Percentiles rank a stretch among this genome's conserved stretches.
Evolutionary conservation across 2,888 invertebrate genomes (phyloP).

Genomic region (Odontocolon sp.): DNA sequence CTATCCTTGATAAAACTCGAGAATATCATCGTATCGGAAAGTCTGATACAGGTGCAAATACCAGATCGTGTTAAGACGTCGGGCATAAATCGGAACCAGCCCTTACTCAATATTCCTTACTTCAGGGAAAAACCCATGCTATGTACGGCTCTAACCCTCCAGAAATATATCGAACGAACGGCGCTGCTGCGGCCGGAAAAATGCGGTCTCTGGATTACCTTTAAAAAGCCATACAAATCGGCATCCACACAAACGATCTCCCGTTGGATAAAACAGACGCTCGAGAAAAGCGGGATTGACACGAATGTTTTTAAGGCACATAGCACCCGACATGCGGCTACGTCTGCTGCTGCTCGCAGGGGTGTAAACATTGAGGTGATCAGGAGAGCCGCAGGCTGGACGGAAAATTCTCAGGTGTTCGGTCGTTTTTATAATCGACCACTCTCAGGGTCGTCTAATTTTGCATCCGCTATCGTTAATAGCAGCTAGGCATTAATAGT

Average conservation of each 20-base stretch:
- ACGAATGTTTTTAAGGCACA: constrained; percentile 61
- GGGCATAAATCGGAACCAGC: not conserved
- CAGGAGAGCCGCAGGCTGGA: constrained; percentile 64
- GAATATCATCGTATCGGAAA: constrained; percentile 34
- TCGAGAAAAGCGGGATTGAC: constrained; percentile 60
- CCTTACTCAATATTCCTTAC: not conserved
- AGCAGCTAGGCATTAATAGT: not conserved
- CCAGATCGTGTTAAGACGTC: constrained; percentile 3
- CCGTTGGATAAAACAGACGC: constrained; percentile 16
- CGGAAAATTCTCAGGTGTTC: constrained; percentile 59
- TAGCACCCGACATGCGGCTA: constrained; percentile 66
- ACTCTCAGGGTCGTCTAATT: not conserved
- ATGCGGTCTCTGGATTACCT: not conserved
- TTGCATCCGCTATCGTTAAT: not conserved
- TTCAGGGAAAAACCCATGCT: not conserved
- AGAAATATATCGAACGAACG: not conserved
- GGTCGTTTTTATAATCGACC: constrained; percentile 63
- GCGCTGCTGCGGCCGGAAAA: not conserved
- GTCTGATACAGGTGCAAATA: not conserved
- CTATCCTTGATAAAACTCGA: constrained; percentile 37
- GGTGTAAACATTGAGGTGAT: constrained; percentile 63
- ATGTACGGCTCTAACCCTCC: not conserved
- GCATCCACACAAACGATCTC: constrained; percentile 26
- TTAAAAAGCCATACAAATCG: constrained; percentile 22
- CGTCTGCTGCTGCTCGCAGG: constrained; percentile 62